Conservation (phyloP, 1,140 invertebrate species). For the Antheraea pernyi region DNA sequence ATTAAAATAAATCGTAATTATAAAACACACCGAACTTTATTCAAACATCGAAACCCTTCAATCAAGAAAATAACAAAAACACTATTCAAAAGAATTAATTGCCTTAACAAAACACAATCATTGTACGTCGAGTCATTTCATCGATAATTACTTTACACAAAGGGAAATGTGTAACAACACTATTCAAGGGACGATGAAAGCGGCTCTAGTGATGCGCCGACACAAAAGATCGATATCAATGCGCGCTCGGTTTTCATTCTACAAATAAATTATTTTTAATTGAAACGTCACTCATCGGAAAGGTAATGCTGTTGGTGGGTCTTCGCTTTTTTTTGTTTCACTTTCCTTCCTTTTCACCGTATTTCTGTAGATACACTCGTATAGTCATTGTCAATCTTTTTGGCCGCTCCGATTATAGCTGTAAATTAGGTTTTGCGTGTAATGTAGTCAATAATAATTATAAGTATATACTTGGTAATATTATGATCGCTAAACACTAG, state of each 20-base stretch:
- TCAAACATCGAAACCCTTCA: too few species aligned
- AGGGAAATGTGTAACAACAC: constrained; percentile 30
- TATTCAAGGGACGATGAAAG: constrained; percentile 19
- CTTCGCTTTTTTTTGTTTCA: background rate
- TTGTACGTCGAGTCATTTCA: constrained; percentile 16
- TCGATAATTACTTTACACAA: constrained; percentile 29
- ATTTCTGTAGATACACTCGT: too few species aligned
- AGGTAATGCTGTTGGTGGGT: background rate
- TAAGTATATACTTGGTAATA: too few species aligned
- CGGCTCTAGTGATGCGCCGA: constrained; percentile 27
- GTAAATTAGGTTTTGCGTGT: too few species aligned
- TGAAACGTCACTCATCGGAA: constrained; percentile 34
- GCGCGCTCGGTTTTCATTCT: constrained; percentile 17
- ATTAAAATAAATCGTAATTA: too few species aligned
- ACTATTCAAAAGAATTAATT: constrained; percentile 20
- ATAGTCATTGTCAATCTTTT: too few species aligned
- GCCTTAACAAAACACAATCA: constrained; percentile 22
- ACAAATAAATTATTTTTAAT: constrained; percentile 42
- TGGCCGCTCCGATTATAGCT: too few species aligned
- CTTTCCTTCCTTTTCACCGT: too few species aligned
- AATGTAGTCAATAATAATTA: too few species aligned
- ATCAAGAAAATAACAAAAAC: background rate
- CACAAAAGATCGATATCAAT: constrained; percentile 32
- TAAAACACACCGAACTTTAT: too few species aligned
- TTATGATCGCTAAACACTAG: too few species aligned